Percentiles rank a stretch among this genome's conserved stretches.
phyloP scores from a whole-genome alignment of 2,797 vertebrate genomes.

The Martes flavigula region DNA sequence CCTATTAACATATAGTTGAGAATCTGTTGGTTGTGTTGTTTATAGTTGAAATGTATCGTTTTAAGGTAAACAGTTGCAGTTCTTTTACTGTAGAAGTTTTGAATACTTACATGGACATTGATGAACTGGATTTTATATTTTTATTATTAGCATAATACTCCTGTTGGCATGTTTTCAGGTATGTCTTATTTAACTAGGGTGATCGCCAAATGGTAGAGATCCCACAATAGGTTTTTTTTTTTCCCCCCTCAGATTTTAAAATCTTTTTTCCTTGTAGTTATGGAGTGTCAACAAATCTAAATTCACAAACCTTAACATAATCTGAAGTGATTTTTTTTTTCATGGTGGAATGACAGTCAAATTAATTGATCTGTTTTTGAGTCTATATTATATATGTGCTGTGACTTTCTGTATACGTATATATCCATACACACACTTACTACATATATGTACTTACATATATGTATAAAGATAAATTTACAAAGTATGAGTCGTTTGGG shows the following conservation, averaged over 20 bases:
- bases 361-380: not conserved
- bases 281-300: not conserved
- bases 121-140: slow-evolving; percentile 4
- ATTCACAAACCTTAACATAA: not conserved
- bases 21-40: not conserved
- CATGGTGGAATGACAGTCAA: not conserved
- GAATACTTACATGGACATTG: not conserved
- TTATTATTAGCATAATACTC: not conserved
- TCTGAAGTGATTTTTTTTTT: not conserved
- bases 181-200: not conserved
- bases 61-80: not conserved
- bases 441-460: not conserved
- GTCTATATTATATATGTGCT: not conserved
- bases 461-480: not conserved
- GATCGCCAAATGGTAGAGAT: not conserved
- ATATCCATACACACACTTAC: not conserved
- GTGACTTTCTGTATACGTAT: not conserved
- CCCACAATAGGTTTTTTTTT: not conserved
- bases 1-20: not conserved
- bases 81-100: not conserved
- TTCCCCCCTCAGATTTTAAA: not conserved
- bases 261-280: not conserved
- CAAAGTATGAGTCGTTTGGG: not conserved
- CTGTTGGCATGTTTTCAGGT: not conserved
- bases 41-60: not conserved